A percentile compares a stretch with the other conserved stretches of the same genome.
phyloP scores from a whole-genome alignment of 2,888 invertebrate species.

The Drepana falcataria region DNA sequence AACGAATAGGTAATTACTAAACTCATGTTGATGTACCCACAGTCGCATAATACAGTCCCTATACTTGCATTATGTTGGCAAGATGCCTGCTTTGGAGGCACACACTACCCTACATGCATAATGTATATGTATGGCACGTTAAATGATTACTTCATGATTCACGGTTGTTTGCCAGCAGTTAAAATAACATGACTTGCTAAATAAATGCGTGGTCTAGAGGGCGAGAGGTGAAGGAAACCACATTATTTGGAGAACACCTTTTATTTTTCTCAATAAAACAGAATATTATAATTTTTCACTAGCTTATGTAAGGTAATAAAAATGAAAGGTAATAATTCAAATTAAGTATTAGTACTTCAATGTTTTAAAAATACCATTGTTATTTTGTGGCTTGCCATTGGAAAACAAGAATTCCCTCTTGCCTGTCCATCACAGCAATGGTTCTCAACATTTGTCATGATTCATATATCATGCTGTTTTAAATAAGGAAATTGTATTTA shows the following conservation, averaged over 20 bases:
- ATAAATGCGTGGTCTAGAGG: conserved; percentile 37
- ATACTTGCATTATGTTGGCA: too few species aligned
- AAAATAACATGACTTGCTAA: conserved; percentile 63
- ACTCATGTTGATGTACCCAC: too few species aligned
- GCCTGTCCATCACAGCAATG: conserved; percentile 27
- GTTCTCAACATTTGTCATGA: too few species aligned
- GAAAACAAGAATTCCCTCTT: conserved; percentile 12
- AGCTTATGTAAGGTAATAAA: conserved; percentile 63
- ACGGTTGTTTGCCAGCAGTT: conserved; percentile 47
- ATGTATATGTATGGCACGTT: conserved; percentile 3
- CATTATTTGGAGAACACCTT: conserved; percentile 63
- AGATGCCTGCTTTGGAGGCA: too few species aligned
- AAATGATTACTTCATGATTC: conserved; percentile 23
- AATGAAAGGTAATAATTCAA: conserved; percentile 50
- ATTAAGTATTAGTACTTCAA: conserved; percentile 52
- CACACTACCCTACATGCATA: background rate
- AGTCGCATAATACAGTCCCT: too few species aligned
- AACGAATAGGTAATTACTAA: too few species aligned
- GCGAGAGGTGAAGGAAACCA: conserved; percentile 47
- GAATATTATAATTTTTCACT: conserved; percentile 74
- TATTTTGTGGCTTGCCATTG: conserved; percentile 21
- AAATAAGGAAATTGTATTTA: too few species aligned
- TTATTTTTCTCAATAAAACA: conserved; percentile 75
- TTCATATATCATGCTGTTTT: too few species aligned
- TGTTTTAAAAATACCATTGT: conserved; percentile 44